A percentile compares a stretch with the other conserved stretches of the same genome.
These are phyloP conservation scores for Lampris megalopsis DNA, from an alignment of 2,113 vertebrate species.

Conservation along the genomic window DNA sequence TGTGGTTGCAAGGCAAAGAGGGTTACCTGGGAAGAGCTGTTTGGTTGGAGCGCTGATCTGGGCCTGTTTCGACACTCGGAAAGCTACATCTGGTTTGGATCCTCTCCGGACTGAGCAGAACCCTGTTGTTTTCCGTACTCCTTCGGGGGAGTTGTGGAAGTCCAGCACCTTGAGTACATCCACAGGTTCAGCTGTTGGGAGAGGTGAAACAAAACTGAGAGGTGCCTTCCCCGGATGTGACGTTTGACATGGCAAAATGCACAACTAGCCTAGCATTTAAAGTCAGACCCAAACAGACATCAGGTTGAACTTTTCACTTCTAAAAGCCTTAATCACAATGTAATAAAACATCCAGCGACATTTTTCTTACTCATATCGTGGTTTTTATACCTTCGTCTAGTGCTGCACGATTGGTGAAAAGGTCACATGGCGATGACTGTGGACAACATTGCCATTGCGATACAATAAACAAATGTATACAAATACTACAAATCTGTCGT, in stretches of 20 bases:
- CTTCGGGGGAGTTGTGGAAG: slow-evolving; percentile 93
- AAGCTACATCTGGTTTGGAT: slow-evolving; percentile 92
- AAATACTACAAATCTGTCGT: no score
- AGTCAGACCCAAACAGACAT: neutral
- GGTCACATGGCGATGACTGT: no score
- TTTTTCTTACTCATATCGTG: no score
- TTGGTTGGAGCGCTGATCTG: slow-evolving; percentile 95
- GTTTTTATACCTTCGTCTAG: no score
- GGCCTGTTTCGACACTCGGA: slow-evolving; percentile 89
- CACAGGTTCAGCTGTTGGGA: slow-evolving; percentile 89
- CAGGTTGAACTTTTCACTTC: neutral
- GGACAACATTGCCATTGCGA: no score
- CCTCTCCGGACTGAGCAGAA: slow-evolving; percentile 92
- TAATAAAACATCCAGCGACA: no score
- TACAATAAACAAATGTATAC: no score
- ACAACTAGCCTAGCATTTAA: neutral
- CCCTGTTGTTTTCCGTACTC: slow-evolving; percentile 91
- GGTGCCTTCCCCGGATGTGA: neutral
- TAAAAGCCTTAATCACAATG: no score
- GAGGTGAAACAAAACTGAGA: slow-evolving; percentile 19
- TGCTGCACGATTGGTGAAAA: no score
- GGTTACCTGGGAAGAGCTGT: slow-evolving; percentile 94
- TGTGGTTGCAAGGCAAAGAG: neutral
- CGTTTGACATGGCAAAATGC: neutral
- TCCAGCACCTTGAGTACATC: slow-evolving; percentile 96